These are phyloP conservation scores for Noctuana brunneofusca DNA, from an alignment of 2,888 invertebrate species.

Conservation along the genomic window DNA sequence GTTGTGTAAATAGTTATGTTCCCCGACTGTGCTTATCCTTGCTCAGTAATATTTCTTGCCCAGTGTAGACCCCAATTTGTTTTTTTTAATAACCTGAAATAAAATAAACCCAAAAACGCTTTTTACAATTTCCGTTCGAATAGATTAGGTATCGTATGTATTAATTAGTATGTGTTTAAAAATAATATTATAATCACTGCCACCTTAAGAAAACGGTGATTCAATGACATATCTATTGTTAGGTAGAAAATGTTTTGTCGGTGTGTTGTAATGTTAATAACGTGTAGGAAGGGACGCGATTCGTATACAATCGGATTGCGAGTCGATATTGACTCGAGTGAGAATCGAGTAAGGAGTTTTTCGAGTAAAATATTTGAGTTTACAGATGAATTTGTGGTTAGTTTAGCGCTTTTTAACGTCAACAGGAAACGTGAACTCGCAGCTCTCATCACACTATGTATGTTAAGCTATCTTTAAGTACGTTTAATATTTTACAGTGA, in stretches of 20 bases:
- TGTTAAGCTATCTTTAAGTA: slow-evolving; percentile 79
- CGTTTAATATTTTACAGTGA: slow-evolving; percentile 75
- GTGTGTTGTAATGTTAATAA: slow-evolving; percentile 53
- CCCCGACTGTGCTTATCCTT: slow-evolving; percentile 44
- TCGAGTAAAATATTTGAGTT: background rate
- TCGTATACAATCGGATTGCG: slow-evolving; percentile 39
- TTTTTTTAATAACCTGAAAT: slow-evolving; percentile 21
- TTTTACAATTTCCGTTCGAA: slow-evolving; percentile 21
- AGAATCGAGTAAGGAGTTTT: slow-evolving; percentile 36
- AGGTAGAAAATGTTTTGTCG: slow-evolving; percentile 75
- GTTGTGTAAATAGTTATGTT: slow-evolving; percentile 67
- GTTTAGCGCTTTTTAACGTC: slow-evolving; percentile 37
- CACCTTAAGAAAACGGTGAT: slow-evolving; percentile 75
- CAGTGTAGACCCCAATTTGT: slow-evolving; percentile 22
- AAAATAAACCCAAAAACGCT: slow-evolving; percentile 18
- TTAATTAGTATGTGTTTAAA: slow-evolving; percentile 35
- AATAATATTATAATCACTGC: slow-evolving; percentile 54
- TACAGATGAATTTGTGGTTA: background rate
- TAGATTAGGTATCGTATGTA: slow-evolving; percentile 24
- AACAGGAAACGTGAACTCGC: slow-evolving; percentile 40
- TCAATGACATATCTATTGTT: slow-evolving; percentile 80
- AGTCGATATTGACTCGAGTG: slow-evolving; percentile 35
- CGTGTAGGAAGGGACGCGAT: slow-evolving; percentile 48
- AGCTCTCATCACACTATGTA: slow-evolving; percentile 67
- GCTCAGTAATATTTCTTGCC: slow-evolving; percentile 44